Percentiles rank a stretch among this genome's conserved stretches.
Conservation (phyloP, 2,797 vertebrate species). For the Coranthus polyacanthus region DNA sequence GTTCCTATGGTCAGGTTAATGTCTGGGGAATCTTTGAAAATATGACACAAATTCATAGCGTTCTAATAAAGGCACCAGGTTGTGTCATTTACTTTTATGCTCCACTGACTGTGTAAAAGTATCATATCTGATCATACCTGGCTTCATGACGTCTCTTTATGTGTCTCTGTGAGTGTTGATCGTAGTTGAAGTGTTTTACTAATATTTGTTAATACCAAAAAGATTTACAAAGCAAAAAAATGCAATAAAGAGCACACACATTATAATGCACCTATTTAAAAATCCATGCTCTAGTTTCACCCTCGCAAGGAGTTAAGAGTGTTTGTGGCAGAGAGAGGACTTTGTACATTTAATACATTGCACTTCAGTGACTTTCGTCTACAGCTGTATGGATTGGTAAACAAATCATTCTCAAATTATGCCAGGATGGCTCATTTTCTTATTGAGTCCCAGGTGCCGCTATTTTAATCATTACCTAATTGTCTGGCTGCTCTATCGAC, state of each 20-base stretch:
- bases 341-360: constrained; percentile 74
- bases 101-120: no score
- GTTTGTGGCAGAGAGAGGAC: constrained; percentile 63
- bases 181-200: background rate
- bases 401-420: constrained; percentile 93
- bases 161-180: background rate
- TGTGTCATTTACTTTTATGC: no score
- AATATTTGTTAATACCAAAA: constrained; percentile 1
- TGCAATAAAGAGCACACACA: background rate
- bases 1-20: no score
- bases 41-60: no score
- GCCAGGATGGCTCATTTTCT: constrained; percentile 92
- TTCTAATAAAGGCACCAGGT: no score
- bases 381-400: constrained; percentile 90
- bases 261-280: background rate
- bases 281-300: constrained; percentile 21
- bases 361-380: constrained; percentile 80
- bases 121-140: no score
- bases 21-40: no score
- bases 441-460: constrained; percentile 88
- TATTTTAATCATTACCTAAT: constrained; percentile 98
- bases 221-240: background rate
- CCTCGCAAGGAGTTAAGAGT: constrained; percentile 49
- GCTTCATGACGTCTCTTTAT: no score
- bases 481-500: constrained; percentile 96